These are phyloP conservation scores for Strigamia transsilvanica DNA, from an alignment of 2,888 invertebrate species.

Conservation along the genomic window DNA sequence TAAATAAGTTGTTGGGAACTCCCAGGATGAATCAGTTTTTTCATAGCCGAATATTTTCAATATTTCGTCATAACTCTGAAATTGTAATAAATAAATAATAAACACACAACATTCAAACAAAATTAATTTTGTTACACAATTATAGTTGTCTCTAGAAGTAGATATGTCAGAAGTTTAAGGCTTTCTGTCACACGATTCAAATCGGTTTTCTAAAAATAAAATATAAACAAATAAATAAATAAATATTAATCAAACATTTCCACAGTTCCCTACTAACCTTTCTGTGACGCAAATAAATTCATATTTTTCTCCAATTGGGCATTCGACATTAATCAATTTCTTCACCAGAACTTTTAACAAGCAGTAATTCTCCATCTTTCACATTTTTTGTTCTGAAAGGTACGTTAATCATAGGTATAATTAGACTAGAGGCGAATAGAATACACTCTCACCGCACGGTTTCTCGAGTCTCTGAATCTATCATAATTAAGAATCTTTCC, in stretches of 20 bases:
- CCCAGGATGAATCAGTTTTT: neutral
- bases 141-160: too few relatives aligned
- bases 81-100: neutral
- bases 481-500: neutral
- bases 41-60: neutral
- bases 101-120: neutral
- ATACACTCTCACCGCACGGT: neutral
- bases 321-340: neutral
- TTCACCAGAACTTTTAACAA: neutral
- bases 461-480: too few relatives aligned
- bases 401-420: neutral
- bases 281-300: neutral
- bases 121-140: neutral
- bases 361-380: neutral
- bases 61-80: neutral
- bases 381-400: neutral
- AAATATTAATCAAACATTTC: neutral
- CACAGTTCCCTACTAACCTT: neutral
- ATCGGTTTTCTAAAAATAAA: neutral
- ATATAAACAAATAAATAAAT: neutral
- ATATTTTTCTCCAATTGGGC: neutral
- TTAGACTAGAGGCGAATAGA: neutral
- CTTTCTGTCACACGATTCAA: neutral
- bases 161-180: neutral
- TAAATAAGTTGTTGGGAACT: neutral